Percentiles rank a stretch among this genome's conserved stretches.
Conservation (phyloP, 2,888 invertebrate species). For the Mesorhabditis sp. region DNA sequence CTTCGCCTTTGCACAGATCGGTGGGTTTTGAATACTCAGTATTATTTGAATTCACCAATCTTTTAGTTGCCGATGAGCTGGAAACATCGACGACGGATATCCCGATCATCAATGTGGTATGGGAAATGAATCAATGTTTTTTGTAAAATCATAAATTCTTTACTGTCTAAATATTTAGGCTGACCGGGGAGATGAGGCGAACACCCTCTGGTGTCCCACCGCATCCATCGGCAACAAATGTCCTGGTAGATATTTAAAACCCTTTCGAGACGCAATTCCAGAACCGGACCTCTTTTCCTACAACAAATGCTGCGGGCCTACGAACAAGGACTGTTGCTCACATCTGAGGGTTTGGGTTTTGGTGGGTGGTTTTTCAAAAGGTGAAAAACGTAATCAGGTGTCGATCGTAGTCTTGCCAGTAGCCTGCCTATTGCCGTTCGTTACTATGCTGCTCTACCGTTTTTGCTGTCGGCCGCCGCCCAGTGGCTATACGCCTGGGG, state of each 20-base stretch:
- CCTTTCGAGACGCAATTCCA: neutral
- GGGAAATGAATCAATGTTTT: too few relatives aligned
- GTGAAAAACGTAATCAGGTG: neutral
- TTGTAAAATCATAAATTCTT: too few relatives aligned
- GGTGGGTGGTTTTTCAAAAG: neutral
- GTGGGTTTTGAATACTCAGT: too few relatives aligned
- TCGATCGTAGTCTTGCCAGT: constrained; percentile 2
- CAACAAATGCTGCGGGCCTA: constrained; percentile 27
- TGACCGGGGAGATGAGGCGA: too few relatives aligned
- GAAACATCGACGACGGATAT: too few relatives aligned
- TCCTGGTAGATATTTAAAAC: neutral
- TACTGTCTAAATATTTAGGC: too few relatives aligned
- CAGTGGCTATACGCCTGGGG: neutral
- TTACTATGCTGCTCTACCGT: neutral
- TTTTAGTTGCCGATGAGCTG: too few relatives aligned
- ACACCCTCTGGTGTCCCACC: neutral
- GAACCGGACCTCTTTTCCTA: constrained; percentile 15
- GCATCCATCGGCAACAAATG: neutral
- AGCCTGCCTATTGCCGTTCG: neutral
- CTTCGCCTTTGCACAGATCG: too few relatives aligned
- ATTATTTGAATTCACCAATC: too few relatives aligned
- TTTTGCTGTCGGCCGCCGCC: constrained; percentile 5
- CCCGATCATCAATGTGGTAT: too few relatives aligned
- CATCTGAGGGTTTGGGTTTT: constrained; percentile 26
- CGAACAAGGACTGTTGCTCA: constrained; percentile 28